phyloP scores from a whole-genome alignment of 2,113 vertebrate species.

The Pelvicachromis taeniatus region DNA sequence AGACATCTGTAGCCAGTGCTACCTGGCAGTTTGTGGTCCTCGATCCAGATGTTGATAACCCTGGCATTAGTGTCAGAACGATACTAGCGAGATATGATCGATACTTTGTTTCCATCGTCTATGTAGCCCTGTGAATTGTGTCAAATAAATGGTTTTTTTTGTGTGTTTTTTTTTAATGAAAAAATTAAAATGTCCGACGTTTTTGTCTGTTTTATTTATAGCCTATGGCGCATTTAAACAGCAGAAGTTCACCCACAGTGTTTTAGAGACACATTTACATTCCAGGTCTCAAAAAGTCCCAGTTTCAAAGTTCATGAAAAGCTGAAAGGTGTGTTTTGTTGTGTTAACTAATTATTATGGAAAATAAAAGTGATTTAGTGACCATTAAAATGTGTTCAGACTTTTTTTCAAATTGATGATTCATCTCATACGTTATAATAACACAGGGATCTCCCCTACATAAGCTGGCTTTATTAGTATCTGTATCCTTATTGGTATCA shows the following conservation, averaged over 20 bases:
- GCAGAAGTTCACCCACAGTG: not conserved
- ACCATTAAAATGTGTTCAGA: not conserved
- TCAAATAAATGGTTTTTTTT: not conserved
- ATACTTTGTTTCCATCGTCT: not conserved
- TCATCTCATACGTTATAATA: not conserved
- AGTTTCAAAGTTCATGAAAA: not conserved
- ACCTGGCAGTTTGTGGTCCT: too few relatives aligned
- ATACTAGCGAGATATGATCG: not conserved
- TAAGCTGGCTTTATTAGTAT: fast-evolving
- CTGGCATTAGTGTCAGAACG: fast-evolving
- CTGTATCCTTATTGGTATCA: not conserved
- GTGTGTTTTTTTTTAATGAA: not conserved
- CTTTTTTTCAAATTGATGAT: not conserved
- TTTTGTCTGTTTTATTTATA: not conserved
- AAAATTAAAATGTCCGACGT: not conserved
- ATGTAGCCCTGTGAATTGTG: not conserved
- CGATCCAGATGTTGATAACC: too few relatives aligned
- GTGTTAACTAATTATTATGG: not conserved
- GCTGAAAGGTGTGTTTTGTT: fast-evolving
- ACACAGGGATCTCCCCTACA: not conserved
- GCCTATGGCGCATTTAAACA: not conserved
- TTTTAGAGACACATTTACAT: not conserved
- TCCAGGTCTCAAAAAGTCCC: not conserved
- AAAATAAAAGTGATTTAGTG: fast-evolving
- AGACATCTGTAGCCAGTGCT: too few relatives aligned